Evolutionary conservation across 2,888 invertebrate genomes (phyloP).

Genomic region (Tetrapedia diversipes): DNA sequence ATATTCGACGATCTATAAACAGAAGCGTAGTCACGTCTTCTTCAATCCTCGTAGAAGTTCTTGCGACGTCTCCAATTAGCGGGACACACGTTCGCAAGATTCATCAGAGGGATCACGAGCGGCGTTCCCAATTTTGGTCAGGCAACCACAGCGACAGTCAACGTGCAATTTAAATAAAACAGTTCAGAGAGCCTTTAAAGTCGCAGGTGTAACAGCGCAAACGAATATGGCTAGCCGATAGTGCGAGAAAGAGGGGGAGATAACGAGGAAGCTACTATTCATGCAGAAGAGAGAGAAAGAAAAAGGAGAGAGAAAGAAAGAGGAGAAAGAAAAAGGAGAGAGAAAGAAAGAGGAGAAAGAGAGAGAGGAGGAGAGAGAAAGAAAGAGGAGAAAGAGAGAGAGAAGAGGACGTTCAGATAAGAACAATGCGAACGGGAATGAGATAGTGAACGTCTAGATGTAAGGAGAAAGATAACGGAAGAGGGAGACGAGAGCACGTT

Average conservation of each 20-base stretch:
- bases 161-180: slow-evolving; percentile 51
- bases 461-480: slow-evolving; percentile 62
- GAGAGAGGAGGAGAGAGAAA: slow-evolving; percentile 3
- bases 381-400: slow-evolving; percentile 5
- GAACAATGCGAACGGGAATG: background rate
- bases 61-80: background rate
- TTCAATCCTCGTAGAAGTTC: background rate
- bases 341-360: background rate
- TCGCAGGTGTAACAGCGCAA: slow-evolving; percentile 59
- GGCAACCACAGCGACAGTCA: slow-evolving; percentile 19
- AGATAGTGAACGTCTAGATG: slow-evolving; percentile 44
- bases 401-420: slow-evolving; percentile 2
- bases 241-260: slow-evolving; percentile 22
- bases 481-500: slow-evolving; percentile 60
- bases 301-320: slow-evolving; percentile 2
- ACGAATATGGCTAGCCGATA: slow-evolving; percentile 50
- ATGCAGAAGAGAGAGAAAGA: background rate
- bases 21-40: no score
- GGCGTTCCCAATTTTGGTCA: slow-evolving; percentile 38
- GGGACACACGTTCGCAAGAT: slow-evolving; percentile 1
- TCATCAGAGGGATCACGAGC: slow-evolving; percentile 18
- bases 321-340: slow-evolving; percentile 13
- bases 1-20: no score
- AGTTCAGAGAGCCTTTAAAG: slow-evolving; percentile 52
- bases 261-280: background rate